Percentiles rank a stretch among this genome's conserved stretches.
Evolutionary conservation across 2,797 vertebrate species (phyloP).

Genomic region (Hapalemur alaotrensis): DNA sequence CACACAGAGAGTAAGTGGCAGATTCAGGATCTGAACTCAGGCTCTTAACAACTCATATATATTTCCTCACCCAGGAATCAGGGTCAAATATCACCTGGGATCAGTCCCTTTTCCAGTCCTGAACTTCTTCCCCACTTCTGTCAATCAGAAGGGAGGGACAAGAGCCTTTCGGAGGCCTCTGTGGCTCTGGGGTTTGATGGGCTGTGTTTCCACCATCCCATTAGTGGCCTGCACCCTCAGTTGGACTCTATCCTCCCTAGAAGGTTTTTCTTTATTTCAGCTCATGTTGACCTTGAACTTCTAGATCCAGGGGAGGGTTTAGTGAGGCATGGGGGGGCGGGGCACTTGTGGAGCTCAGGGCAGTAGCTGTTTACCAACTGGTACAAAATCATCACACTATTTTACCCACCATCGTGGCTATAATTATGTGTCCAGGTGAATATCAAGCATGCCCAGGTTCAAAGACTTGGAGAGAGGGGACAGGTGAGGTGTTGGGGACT

Average conservation of each 20-base stretch:
- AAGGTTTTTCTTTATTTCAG: background rate
- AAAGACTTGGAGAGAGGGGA: background rate
- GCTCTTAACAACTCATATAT: background rate
- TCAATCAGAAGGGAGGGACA: background rate
- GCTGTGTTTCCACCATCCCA: background rate
- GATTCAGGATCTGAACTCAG: background rate
- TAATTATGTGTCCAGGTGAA: background rate
- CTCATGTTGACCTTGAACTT: background rate
- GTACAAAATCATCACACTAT: background rate
- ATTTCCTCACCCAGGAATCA: background rate
- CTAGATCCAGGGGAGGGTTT: background rate
- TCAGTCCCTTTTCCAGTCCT: background rate
- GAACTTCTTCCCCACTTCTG: background rate
- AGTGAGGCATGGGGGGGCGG: background rate
- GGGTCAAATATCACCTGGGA: background rate
- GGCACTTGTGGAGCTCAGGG: background rate
- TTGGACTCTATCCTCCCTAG: background rate
- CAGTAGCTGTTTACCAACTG: background rate
- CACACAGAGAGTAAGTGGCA: background rate
- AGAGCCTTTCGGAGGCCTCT: background rate
- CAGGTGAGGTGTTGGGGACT: slow-evolving; percentile 12
- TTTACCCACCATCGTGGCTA: background rate
- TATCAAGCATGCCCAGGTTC: background rate
- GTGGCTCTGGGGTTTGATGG: background rate
- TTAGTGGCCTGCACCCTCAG: background rate